Evolutionary conservation across 2,888 invertebrate genomes (phyloP), one percentile per base, ranked within the genome.

Genomic region (Pimpla rufipes): DNA sequence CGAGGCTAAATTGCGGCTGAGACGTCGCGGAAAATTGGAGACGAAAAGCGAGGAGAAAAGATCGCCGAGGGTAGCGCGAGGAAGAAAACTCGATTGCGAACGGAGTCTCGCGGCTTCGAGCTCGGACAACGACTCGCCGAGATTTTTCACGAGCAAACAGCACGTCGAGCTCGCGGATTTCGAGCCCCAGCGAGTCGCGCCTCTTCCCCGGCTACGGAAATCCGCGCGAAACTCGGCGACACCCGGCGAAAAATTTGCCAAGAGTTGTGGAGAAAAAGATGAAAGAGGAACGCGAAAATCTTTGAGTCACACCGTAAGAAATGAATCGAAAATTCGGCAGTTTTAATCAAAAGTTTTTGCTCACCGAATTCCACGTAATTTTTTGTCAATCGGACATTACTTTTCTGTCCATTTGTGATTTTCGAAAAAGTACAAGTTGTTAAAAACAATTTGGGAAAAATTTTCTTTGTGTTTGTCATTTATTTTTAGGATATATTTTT

Each of bases 141-240:
- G 74, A 75, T 67, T 80, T 7, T 70, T 74, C 11, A 80, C 77
- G 2, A 85, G 85, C 64, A 85, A 85, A 47, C 84, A 85, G 62
- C 73, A 75, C 57, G 85, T 85, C 2, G 84, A 84, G 52, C 78
- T 85, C 45, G 73, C 80, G 18, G 66, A 83, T 80, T 83, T 77
- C n/a, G 73, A 73, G 10, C 37, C 64, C 5, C 29, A 0, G 8
- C 75, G 59, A 4, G 21, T 13, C 35, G 13, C 75, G 7, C 50
- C 75, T 3, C 6, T 42, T n/a, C 40, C 62, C 5, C 55, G 35
- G 23, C 16, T n/a, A 0, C 5, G 0, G 40, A 81, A 76, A 37
- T 18, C 10, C 21, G 1, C 5, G 37, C 10, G 64, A 50, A 66
- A 50, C 35, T 35, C 1, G 13, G 18, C 1, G 3, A 13, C 6